These are phyloP conservation scores for Protaetia brevitarsis DNA, from an alignment of 1,140 invertebrate species.

Conservation along the genomic window DNA sequence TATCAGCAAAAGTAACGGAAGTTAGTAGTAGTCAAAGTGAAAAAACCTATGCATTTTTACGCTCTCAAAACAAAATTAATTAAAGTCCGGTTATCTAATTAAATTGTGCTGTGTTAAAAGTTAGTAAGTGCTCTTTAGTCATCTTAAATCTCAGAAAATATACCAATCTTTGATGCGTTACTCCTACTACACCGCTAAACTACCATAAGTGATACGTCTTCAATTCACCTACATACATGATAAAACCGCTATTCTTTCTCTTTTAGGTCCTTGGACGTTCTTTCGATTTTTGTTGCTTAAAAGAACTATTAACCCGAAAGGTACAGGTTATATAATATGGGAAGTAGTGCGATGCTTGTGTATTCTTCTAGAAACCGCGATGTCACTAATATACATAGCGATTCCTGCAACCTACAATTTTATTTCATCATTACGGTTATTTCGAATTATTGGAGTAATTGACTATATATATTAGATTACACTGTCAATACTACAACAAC, in stretches of 20 bases:
- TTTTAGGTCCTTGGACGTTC: constrained; percentile 12
- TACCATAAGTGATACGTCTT: too few species aligned
- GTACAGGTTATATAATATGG: constrained; percentile 13
- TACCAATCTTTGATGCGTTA: too few species aligned
- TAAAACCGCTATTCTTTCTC: neutral
- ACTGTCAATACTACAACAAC: constrained; percentile 49
- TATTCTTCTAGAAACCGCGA: neutral
- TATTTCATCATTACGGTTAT: neutral
- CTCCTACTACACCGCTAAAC: too few species aligned
- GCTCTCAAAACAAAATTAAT: too few species aligned
- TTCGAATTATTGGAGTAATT: constrained; percentile 42
- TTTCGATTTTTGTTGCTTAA: neutral
- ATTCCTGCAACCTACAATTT: neutral
- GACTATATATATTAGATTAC: constrained; percentile 50
- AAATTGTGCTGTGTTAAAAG: too few species aligned
- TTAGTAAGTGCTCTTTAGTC: too few species aligned
- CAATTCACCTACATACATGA: neutral
- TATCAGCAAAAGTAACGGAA: too few species aligned
- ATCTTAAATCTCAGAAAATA: too few species aligned
- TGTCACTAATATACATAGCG: neutral
- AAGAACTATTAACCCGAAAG: constrained; percentile 26
- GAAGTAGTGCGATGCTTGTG: constrained; percentile 32
- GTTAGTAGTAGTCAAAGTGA: too few species aligned
- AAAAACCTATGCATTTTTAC: too few species aligned
- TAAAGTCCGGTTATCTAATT: too few species aligned